Evolutionary conservation across 2,797 vertebrate species (phyloP), one percentile per base, ranked within the genome.

Genomic region (Aeoliscus strigatus): DNA sequence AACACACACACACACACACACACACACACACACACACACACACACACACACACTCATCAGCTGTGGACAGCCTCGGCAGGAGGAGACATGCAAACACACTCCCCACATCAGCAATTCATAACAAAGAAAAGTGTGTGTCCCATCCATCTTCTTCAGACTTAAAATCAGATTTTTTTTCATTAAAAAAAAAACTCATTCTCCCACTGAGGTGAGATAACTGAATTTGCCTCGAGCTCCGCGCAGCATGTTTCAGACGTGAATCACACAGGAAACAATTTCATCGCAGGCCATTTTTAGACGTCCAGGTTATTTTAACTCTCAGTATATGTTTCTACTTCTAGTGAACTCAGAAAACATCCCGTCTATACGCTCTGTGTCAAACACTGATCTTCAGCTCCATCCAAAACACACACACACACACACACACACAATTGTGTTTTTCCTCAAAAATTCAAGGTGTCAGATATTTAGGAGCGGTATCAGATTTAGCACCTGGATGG

Each of bases 391-490:
- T 54, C 41, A 25, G 28, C n/a, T n/a, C n/a, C n/a, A n/a, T n/a
- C n/a, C n/a, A n/a, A n/a, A n/a, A n/a, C n/a, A n/a, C n/a, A n/a
- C n/a, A n/a, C n/a, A n/a, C n/a, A n/a, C n/a, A n/a, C n/a, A n/a
- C n/a, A n/a, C n/a, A n/a, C n/a, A n/a, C n/a, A n/a, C n/a, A n/a
- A n/a, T n/a, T n/a, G n/a, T n/a, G n/a, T n/a, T n/a, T n/a, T n/a
- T n/a, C n/a, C 55, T 76, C 65, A 79, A 82, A 81, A 80, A 77
- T 82, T 78, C 81, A 60, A 73, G 75, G 79, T 77, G 78, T 82
- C 73, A 68, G 78, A 81, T 65, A 73, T 65, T 57, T 55, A 43
- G 68, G 28, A 65, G 55, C 39, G 11, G 60, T 73, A 79, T 83
- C 73, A 73, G 63, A 65, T 75, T 68, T 49, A 51, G 14, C 59